phyloP scores from a whole-genome alignment of 1,140 invertebrate genomes.

The Cherax destructor region DNA sequence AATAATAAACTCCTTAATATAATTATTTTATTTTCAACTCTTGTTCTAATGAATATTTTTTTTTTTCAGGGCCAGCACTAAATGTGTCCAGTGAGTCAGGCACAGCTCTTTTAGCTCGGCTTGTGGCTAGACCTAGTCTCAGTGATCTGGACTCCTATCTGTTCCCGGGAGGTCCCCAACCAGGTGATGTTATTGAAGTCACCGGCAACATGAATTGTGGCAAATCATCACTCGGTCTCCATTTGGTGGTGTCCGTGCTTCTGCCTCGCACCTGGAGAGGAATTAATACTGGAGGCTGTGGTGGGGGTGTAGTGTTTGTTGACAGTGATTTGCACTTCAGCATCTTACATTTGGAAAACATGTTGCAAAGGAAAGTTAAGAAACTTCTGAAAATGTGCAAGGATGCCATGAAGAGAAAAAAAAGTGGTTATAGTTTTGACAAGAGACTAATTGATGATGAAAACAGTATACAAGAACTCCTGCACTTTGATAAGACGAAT shows the following conservation, averaged over 20 bases:
- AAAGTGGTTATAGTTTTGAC: neutral
- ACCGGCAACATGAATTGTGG: conserved; percentile 1
- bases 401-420: conserved; percentile 23
- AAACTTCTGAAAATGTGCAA: neutral
- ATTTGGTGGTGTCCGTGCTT: neutral
- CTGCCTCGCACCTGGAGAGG: conserved; percentile 9
- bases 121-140: neutral
- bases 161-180: conserved; percentile 13
- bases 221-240: neutral
- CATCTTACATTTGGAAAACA: conserved; percentile 15
- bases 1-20: too few relatives aligned
- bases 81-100: neutral
- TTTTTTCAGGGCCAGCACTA: neutral
- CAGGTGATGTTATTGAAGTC: conserved; percentile 19
- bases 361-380: conserved; percentile 22
- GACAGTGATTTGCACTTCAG: conserved; percentile 28
- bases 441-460: conserved; percentile 28
- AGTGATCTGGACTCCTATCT: neutral
- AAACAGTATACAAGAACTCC: neutral
- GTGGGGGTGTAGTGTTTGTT: neutral
- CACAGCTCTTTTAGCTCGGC: neutral
- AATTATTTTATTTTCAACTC: too few relatives aligned
- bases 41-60: too few relatives aligned
- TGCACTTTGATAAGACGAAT: neutral
- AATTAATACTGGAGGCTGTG: neutral